Percentiles rank a stretch among this genome's conserved stretches.
These are phyloP conservation scores for Naja naja DNA, from an alignment of 2,113 vertebrate genomes.

Conservation along the genomic window DNA sequence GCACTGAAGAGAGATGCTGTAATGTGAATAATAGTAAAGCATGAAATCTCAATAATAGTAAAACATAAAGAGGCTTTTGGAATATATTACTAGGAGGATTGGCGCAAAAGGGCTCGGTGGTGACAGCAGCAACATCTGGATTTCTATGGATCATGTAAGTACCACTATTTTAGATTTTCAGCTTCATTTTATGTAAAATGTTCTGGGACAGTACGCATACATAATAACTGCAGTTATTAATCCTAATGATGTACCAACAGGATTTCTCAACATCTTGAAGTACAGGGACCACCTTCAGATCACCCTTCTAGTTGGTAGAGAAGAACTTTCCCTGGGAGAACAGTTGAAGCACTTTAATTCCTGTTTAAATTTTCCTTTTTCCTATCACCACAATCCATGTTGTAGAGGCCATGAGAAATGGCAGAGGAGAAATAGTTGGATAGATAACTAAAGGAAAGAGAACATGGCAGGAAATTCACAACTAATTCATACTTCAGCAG, in stretches of 20 bases:
- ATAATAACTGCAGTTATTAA: background rate
- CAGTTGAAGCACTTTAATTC: background rate
- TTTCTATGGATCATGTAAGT: background rate
- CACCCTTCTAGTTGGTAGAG: background rate
- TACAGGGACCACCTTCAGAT: background rate
- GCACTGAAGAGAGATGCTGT: background rate
- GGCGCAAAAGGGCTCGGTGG: background rate
- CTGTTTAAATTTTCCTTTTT: background rate
- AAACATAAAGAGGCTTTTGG: background rate
- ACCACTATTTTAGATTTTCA: background rate
- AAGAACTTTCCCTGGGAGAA: background rate
- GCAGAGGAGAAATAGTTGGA: background rate
- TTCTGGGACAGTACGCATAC: background rate
- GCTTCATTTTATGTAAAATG: background rate
- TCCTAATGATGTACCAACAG: background rate
- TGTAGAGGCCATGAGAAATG: background rate
- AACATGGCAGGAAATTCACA: background rate
- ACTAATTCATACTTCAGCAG: background rate
- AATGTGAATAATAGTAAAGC: background rate
- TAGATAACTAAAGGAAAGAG: background rate
- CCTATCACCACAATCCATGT: background rate
- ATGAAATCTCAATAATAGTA: background rate
- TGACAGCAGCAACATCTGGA: background rate
- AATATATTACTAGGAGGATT: background rate
- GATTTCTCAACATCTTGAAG: background rate